Percentiles rank a stretch among this genome's conserved stretches.
Conservation (phyloP, 2,888 invertebrate genomes). For the Drosophila trichaetosa region DNA sequence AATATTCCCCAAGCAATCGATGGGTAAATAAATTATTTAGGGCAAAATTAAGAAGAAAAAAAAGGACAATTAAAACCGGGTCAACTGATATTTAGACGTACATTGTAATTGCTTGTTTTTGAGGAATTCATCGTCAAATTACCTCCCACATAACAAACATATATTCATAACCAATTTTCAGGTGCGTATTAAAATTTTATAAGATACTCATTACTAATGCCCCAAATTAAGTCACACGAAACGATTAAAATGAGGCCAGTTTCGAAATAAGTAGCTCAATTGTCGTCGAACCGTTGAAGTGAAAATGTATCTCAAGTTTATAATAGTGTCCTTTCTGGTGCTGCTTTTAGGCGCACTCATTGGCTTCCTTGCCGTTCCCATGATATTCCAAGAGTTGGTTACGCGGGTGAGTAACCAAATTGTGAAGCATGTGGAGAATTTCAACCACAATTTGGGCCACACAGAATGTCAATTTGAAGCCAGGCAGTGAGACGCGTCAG, state of each 20-base stretch:
- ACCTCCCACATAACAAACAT: background rate
- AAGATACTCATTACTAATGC: slow-evolving; percentile 31
- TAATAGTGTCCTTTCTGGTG: slow-evolving; percentile 86
- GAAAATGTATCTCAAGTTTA: slow-evolving; percentile 82
- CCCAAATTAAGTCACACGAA: slow-evolving; percentile 40
- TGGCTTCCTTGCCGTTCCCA: slow-evolving; percentile 89
- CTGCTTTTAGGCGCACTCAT: slow-evolving; percentile 88
- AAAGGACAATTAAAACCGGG: background rate
- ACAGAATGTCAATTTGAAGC: slow-evolving; percentile 86
- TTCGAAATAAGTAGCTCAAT: slow-evolving; percentile 8
- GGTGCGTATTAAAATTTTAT: slow-evolving; percentile 40
- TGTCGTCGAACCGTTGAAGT: slow-evolving; percentile 8
- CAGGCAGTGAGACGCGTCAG: slow-evolving; percentile 89
- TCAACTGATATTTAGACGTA: slow-evolving; percentile 17
- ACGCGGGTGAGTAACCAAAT: slow-evolving; percentile 86
- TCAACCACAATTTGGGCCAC: background rate
- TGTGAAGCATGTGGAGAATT: rapidly evolving
- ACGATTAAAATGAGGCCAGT: slow-evolving; percentile 39
- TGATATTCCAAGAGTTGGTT: slow-evolving; percentile 87
- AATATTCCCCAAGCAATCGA: background rate
- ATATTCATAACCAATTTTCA: background rate
- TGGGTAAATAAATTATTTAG: slow-evolving; percentile 30
- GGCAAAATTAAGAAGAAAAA: background rate
- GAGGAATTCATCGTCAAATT: slow-evolving; percentile 1
- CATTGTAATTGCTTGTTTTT: slow-evolving; percentile 17